Evolutionary conservation across 2,797 vertebrate species (phyloP), one percentile per base, ranked within the genome.

Genomic region (Limnodromus scolopaceus): DNA sequence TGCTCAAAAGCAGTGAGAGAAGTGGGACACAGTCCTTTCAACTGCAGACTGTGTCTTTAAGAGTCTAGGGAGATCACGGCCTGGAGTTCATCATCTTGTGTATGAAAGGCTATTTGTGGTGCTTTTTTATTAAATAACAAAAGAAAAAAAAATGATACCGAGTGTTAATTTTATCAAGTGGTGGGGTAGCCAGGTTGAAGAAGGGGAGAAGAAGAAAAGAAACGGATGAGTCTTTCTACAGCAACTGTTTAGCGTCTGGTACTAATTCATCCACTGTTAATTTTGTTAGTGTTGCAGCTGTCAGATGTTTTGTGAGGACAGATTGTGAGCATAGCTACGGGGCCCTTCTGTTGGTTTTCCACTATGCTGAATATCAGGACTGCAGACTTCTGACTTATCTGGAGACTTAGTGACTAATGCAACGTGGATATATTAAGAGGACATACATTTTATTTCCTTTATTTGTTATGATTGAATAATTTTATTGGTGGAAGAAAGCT

Each of bases 181-280:
- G 88, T 97, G 94, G 92, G 60, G 81, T 89, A 84, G 79, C 83
- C 84, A 79, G 91, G 95, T 92, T 94, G 89, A 71, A 74, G 94
- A 87, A 94, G 81, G 60, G 57, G 51, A 96, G 81, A 79, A 81
- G 87, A 93, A 66, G 80, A 89, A 89, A 91, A 97, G 79, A 84
- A 92, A 76, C 87, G 80, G 93, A 95, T 95, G 93, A 93, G 81
- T 97, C 95, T 97, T 97, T 97, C 97, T 92, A 46, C 68, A 96
- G 97, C 97, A 97, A 98, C 97, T 98, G 98, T 98, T 98, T 98
- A 98, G 98, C 95, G 98, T 99, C 98, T 99, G 99, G 99, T 99
- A 99, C 98, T 99, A 99, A 99, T 98, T 99, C 99, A 99, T 99
- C 99, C 98, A 98, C 98, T 99, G 98, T 99, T 99, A 99, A 99